Percentiles rank a stretch among this genome's conserved stretches.
Conservation (phyloP, 2,113 vertebrate genomes). For the Ceyx cyanopectus region DNA sequence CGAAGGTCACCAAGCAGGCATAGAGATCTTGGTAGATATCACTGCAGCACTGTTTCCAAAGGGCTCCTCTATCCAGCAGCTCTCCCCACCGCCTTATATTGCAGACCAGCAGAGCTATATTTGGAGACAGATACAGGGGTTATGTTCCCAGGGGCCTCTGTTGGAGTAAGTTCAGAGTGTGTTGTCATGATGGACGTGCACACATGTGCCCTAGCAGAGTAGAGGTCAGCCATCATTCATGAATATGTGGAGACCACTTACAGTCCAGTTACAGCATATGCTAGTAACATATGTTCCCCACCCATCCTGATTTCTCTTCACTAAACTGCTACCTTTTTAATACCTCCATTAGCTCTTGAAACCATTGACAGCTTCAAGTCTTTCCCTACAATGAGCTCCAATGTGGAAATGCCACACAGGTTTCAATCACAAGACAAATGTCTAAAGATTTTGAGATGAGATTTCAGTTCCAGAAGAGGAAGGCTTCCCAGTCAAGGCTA, state of each 20-base stretch:
- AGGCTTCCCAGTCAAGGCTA: background rate
- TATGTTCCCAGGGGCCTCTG: slow-evolving; percentile 65
- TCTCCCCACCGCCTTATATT: slow-evolving; percentile 54
- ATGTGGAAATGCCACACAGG: background rate
- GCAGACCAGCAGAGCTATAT: slow-evolving; percentile 66
- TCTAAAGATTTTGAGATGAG: background rate
- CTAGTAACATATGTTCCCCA: background rate
- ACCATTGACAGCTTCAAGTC: slow-evolving; percentile 1
- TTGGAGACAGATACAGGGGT: slow-evolving; percentile 51
- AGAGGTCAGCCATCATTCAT: slow-evolving; percentile 58
- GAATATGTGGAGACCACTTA: slow-evolving; percentile 44
- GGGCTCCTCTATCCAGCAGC: background rate
- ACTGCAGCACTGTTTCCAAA: slow-evolving; percentile 53
- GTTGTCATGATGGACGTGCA: slow-evolving; percentile 76
- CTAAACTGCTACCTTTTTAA: slow-evolving; percentile 34
- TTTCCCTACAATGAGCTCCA: background rate
- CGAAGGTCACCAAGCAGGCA: slow-evolving; percentile 13
- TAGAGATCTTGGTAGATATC: slow-evolving; percentile 34
- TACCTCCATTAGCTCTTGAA: slow-evolving; percentile 10
- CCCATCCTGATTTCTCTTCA: background rate
- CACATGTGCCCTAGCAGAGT: slow-evolving; percentile 65
- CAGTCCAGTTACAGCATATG: slow-evolving; percentile 62
- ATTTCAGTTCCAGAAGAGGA: background rate
- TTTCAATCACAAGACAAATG: background rate
- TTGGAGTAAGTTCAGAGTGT: slow-evolving; percentile 48